Percentiles rank a stretch among this genome's conserved stretches.
Conservation (phyloP, 1,140 invertebrate species). For the Nomia melanderi region DNA sequence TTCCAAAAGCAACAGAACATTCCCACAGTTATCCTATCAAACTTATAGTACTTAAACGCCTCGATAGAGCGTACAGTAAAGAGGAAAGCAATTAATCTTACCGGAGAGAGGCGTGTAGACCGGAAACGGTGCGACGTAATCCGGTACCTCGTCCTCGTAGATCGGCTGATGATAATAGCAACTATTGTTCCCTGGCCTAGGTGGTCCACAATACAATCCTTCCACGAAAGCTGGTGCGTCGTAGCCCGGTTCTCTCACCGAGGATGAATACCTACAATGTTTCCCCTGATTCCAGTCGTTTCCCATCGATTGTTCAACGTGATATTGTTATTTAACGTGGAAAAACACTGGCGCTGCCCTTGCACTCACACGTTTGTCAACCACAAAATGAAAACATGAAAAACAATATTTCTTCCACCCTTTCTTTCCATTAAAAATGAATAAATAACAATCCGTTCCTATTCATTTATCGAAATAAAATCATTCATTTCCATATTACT, state of each 20-base stretch:
- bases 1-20: no score
- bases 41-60: background rate
- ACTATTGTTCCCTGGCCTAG: conserved; percentile 64
- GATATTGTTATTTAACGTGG: background rate
- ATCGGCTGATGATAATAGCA: conserved; percentile 74
- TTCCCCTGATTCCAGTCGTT: background rate
- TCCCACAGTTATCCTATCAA: no score
- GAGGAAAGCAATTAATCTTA: conserved; percentile 59
- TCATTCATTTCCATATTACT: no score
- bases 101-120: conserved; percentile 75
- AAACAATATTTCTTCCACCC: no score
- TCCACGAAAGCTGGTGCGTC: conserved; percentile 73
- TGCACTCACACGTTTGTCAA: background rate
- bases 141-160: conserved; percentile 75
- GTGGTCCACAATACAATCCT: conserved; percentile 73
- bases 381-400: background rate
- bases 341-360: background rate
- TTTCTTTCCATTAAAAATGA: no score
- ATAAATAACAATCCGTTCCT: no score
- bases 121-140: conserved; percentile 72
- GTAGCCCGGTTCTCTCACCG: conserved; percentile 73
- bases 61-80: background rate
- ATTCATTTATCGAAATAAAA: no score
- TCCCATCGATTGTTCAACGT: background rate
- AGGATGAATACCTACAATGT: conserved; percentile 67